phyloP scores from a whole-genome alignment of 2,113 vertebrate genomes.

The Epinephelus lanceolatus region DNA sequence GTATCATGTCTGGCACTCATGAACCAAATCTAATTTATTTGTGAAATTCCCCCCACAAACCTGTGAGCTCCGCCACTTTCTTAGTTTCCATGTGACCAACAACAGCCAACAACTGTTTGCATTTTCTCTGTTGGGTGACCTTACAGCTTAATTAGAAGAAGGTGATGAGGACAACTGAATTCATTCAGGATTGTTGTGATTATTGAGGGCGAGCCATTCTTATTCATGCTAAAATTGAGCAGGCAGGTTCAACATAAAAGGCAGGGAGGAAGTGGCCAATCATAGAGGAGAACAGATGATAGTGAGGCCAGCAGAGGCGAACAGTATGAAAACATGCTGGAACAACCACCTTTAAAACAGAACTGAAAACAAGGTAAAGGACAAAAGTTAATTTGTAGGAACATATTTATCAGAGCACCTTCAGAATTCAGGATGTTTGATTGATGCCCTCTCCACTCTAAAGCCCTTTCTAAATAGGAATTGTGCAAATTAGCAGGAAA shows the following conservation, averaged over 20 bases:
- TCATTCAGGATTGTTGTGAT: not conserved
- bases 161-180: not conserved
- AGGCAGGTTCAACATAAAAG: not conserved
- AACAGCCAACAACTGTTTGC: not conserved
- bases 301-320: not conserved
- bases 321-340: not conserved
- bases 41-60: not conserved
- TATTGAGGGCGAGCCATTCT: not conserved
- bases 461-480: no score
- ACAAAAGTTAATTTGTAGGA: not conserved
- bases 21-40: not conserved
- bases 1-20: not conserved
- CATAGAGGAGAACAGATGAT: not conserved
- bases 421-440: not conserved
- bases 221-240: not conserved
- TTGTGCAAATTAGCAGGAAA: no score
- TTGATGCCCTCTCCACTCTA: not conserved
- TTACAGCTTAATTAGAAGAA: not conserved
- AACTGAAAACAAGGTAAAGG: not conserved
- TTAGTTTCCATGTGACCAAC: not conserved
- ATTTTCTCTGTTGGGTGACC: not conserved
- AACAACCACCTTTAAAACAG: not conserved
- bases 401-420: not conserved
- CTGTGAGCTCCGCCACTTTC: not conserved
- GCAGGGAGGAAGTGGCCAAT: slow-evolving; percentile 11